A percentile compares a stretch with the other conserved stretches of the same genome.
Conservation (phyloP, 2,888 invertebrate species). For the Nudaria mundana region DNA sequence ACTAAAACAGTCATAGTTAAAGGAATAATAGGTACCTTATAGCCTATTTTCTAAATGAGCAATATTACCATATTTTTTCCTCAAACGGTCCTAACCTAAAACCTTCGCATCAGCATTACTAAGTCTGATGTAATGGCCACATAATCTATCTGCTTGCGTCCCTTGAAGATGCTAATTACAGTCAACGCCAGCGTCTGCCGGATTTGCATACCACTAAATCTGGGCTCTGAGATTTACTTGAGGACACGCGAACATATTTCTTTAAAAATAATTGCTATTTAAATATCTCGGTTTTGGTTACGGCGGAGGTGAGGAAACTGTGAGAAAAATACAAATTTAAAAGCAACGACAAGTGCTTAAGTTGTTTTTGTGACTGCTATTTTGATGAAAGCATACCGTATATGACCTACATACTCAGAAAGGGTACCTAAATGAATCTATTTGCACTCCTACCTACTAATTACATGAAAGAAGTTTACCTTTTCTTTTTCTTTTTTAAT, state of each 20-base stretch:
- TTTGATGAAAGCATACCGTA: too few species aligned
- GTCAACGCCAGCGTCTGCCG: constrained; percentile 33
- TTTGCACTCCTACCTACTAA: too few species aligned
- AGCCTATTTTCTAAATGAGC: too few species aligned
- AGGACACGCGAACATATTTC: constrained; percentile 49
- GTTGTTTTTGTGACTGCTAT: too few species aligned
- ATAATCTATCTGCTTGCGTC: constrained; percentile 32
- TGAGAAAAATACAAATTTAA: too few species aligned
- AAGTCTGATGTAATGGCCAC: constrained; percentile 32
- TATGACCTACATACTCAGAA: too few species aligned
- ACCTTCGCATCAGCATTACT: constrained; percentile 8
- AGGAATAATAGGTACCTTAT: too few species aligned
- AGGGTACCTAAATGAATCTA: too few species aligned
- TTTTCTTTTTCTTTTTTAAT: too few species aligned
- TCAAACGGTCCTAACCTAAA: constrained; percentile 2
- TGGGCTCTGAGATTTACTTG: constrained; percentile 43
- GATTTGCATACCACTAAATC: constrained; percentile 56
- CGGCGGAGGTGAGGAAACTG: constrained; percentile 4
- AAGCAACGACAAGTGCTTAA: too few species aligned
- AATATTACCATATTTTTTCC: constrained; percentile 1
- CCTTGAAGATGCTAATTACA: constrained; percentile 46
- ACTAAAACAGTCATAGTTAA: too few species aligned
- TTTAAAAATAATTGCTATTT: constrained; percentile 43
- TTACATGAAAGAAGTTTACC: too few species aligned
- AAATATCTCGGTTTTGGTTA: constrained; percentile 27